Percentiles rank a stretch among this genome's conserved stretches.
Conservation (phyloP, 2,113 vertebrate species). For the Hippolais icterina region DNA sequence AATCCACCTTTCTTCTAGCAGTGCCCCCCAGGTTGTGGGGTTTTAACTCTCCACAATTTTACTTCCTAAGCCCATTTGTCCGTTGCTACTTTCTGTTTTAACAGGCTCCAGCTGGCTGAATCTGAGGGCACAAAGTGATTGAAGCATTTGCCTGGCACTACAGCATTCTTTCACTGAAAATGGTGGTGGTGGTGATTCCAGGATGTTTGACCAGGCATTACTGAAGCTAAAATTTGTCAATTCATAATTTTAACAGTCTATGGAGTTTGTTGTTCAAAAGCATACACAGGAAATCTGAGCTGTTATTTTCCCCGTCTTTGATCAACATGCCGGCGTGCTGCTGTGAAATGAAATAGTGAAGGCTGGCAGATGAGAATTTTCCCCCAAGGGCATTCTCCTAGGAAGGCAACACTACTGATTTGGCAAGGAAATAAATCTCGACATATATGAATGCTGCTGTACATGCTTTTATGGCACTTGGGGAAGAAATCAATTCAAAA, state of each 20-base stretch:
- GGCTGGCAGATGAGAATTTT: not conserved
- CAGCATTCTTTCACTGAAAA: not conserved
- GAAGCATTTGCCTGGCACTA: not conserved
- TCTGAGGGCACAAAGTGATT: not conserved
- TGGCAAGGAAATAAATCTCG: slow-evolving; percentile 3
- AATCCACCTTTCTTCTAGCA: not conserved
- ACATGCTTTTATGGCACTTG: not conserved
- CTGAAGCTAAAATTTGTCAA: not conserved
- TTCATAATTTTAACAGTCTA: not conserved
- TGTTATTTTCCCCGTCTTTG: not conserved
- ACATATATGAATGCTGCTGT: not conserved
- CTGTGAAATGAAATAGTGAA: not conserved
- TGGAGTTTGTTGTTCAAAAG: not conserved
- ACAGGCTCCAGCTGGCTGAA: not conserved
- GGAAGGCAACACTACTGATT: not conserved
- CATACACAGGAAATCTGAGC: not conserved
- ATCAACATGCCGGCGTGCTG: not conserved
- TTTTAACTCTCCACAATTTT: not conserved
- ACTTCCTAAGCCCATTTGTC: not conserved
- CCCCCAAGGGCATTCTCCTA: not conserved
- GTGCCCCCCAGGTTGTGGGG: rapidly evolving
- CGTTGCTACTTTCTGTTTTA: not conserved
- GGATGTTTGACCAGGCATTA: not conserved
- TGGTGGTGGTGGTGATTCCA: not conserved
- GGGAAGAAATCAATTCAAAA: not conserved